Conservation (phyloP, 2,888 invertebrate species). For the Piscicola geometra region DNA sequence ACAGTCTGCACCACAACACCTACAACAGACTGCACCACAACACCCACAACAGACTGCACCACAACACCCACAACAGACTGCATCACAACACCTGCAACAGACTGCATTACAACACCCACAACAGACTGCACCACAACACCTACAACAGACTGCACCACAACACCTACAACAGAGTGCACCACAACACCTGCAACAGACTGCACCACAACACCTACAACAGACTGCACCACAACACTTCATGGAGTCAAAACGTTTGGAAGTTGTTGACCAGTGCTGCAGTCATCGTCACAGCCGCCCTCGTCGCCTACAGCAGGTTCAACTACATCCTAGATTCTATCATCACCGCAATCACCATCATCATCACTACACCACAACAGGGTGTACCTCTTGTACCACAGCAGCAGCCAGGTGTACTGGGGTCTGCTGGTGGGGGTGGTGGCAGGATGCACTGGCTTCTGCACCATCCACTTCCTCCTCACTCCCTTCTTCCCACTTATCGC, state of each 20-base stretch:
- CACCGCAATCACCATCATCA: neutral
- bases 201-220: too few species aligned
- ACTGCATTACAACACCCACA: too few species aligned
- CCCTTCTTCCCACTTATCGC: slow-evolving; percentile 79
- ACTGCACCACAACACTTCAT: slow-evolving; percentile 63
- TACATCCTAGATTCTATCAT: neutral
- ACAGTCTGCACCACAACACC: too few species aligned
- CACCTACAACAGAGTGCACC: too few species aligned
- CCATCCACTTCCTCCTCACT: slow-evolving; percentile 74
- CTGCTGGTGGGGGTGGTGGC: slow-evolving; percentile 68
- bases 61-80: too few species aligned
- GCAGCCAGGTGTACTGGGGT: slow-evolving; percentile 75
- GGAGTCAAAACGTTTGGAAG: slow-evolving; percentile 52
- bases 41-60: too few species aligned
- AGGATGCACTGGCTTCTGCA: slow-evolving; percentile 75
- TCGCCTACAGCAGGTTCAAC: slow-evolving; percentile 54
- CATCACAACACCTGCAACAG: too few species aligned
- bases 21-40: too few species aligned
- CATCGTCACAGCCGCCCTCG: slow-evolving; percentile 47
- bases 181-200: too few species aligned
- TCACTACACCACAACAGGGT: slow-evolving; percentile 63
- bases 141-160: too few species aligned
- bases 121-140: too few species aligned
- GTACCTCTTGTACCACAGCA: slow-evolving; percentile 80
- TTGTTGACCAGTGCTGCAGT: slow-evolving; percentile 47